phyloP scores from a whole-genome alignment of 2,888 invertebrate species.

The Lumbricus terrestris region DNA sequence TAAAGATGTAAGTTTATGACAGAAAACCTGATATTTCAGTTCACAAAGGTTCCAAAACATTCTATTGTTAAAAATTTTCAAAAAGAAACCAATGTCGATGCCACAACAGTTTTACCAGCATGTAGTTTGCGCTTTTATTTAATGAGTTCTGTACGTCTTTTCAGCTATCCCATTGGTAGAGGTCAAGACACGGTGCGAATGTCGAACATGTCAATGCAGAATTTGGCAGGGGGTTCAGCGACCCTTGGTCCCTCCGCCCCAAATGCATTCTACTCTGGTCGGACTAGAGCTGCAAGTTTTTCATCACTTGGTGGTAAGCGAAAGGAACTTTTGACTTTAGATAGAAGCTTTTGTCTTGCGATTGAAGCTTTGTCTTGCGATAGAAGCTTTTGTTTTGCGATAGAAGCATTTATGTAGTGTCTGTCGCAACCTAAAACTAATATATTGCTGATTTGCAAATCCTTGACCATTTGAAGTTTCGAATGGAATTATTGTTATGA shows the following conservation, averaged over 20 bases:
- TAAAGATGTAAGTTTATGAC: not conserved
- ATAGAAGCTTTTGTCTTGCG: too few relatives aligned
- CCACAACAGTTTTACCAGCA: not conserved
- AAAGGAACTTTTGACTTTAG: not conserved
- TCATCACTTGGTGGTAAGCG: not conserved
- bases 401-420: not conserved
- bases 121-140: not conserved
- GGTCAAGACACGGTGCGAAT: not conserved
- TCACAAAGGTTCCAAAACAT: too few relatives aligned
- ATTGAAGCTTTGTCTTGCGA: not conserved
- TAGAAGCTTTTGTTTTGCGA: too few relatives aligned
- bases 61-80: not conserved
- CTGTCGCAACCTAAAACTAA: not conserved
- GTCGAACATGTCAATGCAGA: not conserved
- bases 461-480: too few relatives aligned
- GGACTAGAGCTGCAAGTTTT: conserved; percentile 12
- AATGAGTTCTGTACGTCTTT: not conserved
- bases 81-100: not conserved
- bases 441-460: not conserved
- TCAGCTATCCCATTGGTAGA: not conserved
- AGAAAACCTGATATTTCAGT: not conserved
- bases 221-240: not conserved
- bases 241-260: not conserved
- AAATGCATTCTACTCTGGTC: conserved; percentile 5
- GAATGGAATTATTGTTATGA: too few relatives aligned